Evolutionary conservation across 2,888 invertebrate genomes (phyloP).

Genomic region (Abrostola triplasia): DNA sequence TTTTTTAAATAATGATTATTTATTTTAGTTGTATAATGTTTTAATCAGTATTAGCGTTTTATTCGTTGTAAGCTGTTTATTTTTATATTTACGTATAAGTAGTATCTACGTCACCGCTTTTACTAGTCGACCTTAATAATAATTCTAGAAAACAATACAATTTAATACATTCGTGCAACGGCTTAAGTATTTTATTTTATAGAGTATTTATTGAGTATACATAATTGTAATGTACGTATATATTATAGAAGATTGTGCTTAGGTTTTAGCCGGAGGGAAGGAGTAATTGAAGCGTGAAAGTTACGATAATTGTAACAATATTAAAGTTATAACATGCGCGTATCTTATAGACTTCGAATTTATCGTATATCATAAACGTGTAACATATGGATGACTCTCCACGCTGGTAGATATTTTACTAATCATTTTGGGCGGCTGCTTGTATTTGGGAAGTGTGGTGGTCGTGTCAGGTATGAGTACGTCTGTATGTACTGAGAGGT

Average conservation of each 20-base stretch:
- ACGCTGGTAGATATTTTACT: slow-evolving; percentile 26
- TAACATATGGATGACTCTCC: slow-evolving; percentile 9
- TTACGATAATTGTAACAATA: slow-evolving; percentile 8
- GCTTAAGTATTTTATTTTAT: slow-evolving; percentile 44
- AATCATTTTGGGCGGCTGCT: slow-evolving; percentile 29
- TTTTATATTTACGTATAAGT: slow-evolving; percentile 32
- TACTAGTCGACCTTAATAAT: slow-evolving; percentile 47
- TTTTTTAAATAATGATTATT: slow-evolving; percentile 37
- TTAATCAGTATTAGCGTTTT: slow-evolving; percentile 26
- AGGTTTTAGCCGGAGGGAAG: slow-evolving; percentile 26
- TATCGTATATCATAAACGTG: slow-evolving; percentile 22
- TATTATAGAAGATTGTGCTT: slow-evolving; percentile 39
- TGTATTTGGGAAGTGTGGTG: slow-evolving; percentile 23
- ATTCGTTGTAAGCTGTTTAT: slow-evolving; percentile 26
- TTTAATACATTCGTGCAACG: slow-evolving; percentile 34
- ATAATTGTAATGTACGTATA: slow-evolving; percentile 31
- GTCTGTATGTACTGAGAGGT: slow-evolving; percentile 6
- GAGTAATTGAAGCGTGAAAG: slow-evolving; percentile 26
- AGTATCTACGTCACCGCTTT: slow-evolving; percentile 51
- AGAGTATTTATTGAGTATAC: slow-evolving; percentile 42
- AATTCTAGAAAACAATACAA: slow-evolving; percentile 39
- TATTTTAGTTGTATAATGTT: slow-evolving; percentile 9
- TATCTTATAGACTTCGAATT: slow-evolving; percentile 23
- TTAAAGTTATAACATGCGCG: slow-evolving; percentile 11
- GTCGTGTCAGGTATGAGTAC: slow-evolving; percentile 16